Base-by-base conservation (phyloP, 2,797 vertebrate species). In the Echeneis naucrates region DNA sequence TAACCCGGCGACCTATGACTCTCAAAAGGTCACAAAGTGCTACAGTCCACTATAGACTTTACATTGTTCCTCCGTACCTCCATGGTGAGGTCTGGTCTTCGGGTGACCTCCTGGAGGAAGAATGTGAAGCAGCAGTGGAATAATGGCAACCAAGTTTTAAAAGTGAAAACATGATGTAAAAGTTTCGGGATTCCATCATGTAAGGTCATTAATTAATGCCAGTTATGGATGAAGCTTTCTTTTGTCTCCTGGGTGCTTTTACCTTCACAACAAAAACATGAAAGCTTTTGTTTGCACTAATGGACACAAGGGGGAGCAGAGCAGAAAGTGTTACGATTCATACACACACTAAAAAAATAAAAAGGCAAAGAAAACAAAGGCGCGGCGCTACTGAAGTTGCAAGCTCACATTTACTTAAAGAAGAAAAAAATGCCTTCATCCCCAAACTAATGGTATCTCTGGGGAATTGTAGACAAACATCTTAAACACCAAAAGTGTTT, bases 1-100 rank as follows among this genome's bases (percentile, higher is more conserved):
- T 88, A 78, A 91, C 89, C 89, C 75, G 2, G 0, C 3, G 63
- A 88, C 87, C 89, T 72, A 11, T 35, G 80, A 72, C 78, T 72
- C 60, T 59, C 55, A 14, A 32, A 56, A 27, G 89, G 83, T 87
- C 81, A 76, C 11, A 52, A 77, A 80, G 85, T 68, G 71, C 72
- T 78, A n/a, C 61, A 54, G 80, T 66, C 77, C 52, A 67, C 84
- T 80, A 81, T 67, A 70, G 80, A 71, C 85, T 85, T 88, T 61
- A 75, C 68, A 78, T 75, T 80, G 75, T 86, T 80, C 77, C 54
- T 63, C 17, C 30, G 58, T 68, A 84, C 64, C 64, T 53, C 33
- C 1, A 69, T 23, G 21, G 72, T 45, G 35, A 77, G 59, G 65
- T 63, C 73, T 59, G 71, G 62, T 53, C 40, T 19, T 44, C 30